These are phyloP conservation scores for Sebastes ruberrimus DNA, from an alignment of 2,797 vertebrate species.

Conservation along the genomic window DNA sequence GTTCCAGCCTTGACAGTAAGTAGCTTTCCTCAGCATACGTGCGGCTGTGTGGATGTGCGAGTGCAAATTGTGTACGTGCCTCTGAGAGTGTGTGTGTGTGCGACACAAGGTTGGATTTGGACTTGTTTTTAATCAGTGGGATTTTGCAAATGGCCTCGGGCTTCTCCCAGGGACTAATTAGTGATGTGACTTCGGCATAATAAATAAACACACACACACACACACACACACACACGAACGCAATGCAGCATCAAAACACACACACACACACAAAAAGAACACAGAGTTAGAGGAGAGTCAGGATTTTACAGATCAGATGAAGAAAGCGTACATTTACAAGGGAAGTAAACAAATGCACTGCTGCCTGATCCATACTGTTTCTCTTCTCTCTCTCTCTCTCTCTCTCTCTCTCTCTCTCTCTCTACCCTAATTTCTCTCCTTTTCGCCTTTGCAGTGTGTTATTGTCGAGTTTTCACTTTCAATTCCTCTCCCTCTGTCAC, in stretches of 20 bases:
- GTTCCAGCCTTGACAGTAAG: conserved; percentile 78
- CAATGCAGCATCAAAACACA: conserved; percentile 55
- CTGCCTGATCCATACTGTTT: conserved; percentile 39
- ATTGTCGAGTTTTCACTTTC: conserved; percentile 52
- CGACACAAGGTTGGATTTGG: conserved; percentile 77
- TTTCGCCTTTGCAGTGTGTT: conserved; percentile 29
- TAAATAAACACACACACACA: conserved; percentile 73
- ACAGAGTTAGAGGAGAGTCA: conserved; percentile 36
- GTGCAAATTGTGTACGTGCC: conserved; percentile 31
- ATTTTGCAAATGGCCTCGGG: conserved; percentile 82
- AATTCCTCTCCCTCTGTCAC: conserved; percentile 37
- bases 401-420: conserved; percentile 1
- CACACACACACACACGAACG: not conserved
- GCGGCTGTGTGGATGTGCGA: conserved; percentile 38
- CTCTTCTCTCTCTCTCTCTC: conserved; percentile 13
- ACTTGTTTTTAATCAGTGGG: conserved; percentile 84
- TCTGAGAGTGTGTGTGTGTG: conserved; percentile 18
- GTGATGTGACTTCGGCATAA: conserved; percentile 81
- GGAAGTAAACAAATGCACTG: conserved; percentile 58
- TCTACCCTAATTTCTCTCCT: conserved; percentile 33
- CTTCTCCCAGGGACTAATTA: conserved; percentile 86
- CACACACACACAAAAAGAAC: conserved; percentile 13
- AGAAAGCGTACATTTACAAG: conserved; percentile 43
- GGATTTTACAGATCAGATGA: conserved; percentile 57
- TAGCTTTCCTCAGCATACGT: conserved; percentile 66